These are phyloP conservation scores for Solenopsis fugax DNA, from an alignment of 1,140 invertebrate species.

Conservation along the genomic window DNA sequence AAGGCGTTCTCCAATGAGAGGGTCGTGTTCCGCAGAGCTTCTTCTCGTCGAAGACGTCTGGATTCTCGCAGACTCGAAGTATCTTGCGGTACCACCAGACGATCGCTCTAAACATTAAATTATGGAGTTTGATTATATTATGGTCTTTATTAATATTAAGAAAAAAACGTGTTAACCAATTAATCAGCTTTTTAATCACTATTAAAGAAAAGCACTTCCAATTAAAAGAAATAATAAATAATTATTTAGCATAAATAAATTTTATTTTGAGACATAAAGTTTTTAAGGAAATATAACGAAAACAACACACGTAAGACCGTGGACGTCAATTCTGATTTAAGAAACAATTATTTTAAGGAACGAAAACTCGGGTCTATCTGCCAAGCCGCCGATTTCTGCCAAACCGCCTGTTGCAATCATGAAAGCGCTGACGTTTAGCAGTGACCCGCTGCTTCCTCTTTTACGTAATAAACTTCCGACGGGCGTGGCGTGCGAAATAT, in stretches of 20 bases:
- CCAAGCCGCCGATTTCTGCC: slow-evolving; percentile 67
- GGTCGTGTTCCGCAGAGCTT: slow-evolving; percentile 74
- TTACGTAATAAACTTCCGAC: slow-evolving; percentile 62
- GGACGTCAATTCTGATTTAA: slow-evolving; percentile 44
- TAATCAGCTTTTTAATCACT: not conserved
- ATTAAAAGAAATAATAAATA: not conserved
- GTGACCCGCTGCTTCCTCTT: slow-evolving; percentile 54
- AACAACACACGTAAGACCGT: not conserved
- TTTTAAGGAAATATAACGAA: slow-evolving; percentile 11
- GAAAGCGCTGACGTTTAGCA: slow-evolving; percentile 64
- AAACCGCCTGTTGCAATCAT: slow-evolving; percentile 59
- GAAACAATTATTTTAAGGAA: slow-evolving; percentile 72
- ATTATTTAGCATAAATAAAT: not conserved
- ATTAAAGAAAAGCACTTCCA: not conserved
- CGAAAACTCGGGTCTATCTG: slow-evolving; percentile 59
- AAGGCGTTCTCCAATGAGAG: slow-evolving; percentile 74
- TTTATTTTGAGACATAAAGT: slow-evolving; percentile 5
- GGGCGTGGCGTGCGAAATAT: slow-evolving; percentile 45
- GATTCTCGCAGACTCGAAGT: slow-evolving; percentile 20
- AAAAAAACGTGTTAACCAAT: not conserved
- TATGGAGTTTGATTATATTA: not conserved
- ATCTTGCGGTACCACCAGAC: slow-evolving; percentile 3
- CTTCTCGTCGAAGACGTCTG: slow-evolving; percentile 71
- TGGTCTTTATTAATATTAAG: not conserved
- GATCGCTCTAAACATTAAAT: slow-evolving; percentile 6